Evolutionary conservation across 2,797 vertebrate genomes (phyloP).

Genomic region (Sternotherus odoratus): DNA sequence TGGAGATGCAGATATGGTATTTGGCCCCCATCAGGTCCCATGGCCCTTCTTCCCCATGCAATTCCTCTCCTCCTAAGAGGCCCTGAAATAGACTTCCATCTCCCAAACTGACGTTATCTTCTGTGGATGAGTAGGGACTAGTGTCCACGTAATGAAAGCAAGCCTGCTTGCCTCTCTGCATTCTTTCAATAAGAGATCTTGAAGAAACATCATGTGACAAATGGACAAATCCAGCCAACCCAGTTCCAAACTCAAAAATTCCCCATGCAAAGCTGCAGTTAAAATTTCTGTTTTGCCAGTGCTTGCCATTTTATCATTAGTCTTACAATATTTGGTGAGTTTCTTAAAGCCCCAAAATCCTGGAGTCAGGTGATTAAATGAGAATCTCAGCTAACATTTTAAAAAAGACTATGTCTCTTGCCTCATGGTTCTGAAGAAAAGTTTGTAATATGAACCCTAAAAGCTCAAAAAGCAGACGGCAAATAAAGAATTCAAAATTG

Average conservation of each 20-base stretch:
- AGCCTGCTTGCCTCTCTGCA: neutral
- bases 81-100: neutral
- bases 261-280: neutral
- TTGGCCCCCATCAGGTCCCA: too few species aligned
- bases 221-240: neutral
- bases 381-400: neutral
- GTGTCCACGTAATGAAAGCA: neutral
- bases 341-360: neutral
- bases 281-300: neutral
- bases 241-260: neutral
- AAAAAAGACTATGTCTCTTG: neutral
- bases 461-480: neutral
- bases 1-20: neutral
- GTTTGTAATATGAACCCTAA: neutral
- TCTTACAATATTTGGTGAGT: neutral
- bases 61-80: neutral
- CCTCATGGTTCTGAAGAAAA: neutral
- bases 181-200: neutral
- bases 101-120: neutral
- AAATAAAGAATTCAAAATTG: neutral
- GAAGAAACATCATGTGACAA: accelerated
- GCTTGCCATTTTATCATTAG: neutral
- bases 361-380: neutral
- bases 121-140: accelerated
- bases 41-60: neutral